These are phyloP conservation scores for Typhlichthys eigenmanni DNA, from an alignment of 2,797 vertebrate species.

Conservation along the genomic window DNA sequence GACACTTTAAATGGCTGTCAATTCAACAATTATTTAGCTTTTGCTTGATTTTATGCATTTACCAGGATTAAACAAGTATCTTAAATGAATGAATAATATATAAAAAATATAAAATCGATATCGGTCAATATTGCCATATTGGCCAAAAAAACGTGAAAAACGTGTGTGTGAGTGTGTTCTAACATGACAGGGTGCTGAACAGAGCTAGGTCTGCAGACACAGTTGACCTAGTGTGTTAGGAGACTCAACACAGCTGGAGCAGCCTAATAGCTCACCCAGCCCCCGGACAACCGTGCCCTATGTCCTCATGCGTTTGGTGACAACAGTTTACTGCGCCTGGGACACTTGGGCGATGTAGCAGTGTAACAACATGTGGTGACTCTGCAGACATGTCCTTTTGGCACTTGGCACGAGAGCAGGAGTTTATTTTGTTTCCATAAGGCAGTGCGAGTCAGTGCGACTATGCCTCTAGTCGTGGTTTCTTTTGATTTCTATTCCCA, in stretches of 20 bases:
- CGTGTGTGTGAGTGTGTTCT: slow-evolving; percentile 19
- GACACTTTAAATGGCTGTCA: too few relatives aligned
- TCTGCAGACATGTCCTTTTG: slow-evolving; percentile 37
- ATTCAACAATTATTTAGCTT: too few relatives aligned
- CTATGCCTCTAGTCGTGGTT: too few relatives aligned
- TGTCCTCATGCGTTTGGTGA: slow-evolving; percentile 38
- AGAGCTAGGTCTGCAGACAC: slow-evolving; percentile 21
- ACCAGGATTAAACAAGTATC: too few relatives aligned
- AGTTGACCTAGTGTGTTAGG: slow-evolving; percentile 60
- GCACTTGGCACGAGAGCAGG: background rate
- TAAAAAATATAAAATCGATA: too few relatives aligned
- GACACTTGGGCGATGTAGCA: slow-evolving; percentile 30
- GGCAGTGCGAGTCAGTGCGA: too few relatives aligned
- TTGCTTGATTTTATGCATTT: too few relatives aligned
- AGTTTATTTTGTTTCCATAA: too few relatives aligned
- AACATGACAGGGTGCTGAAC: slow-evolving; percentile 19
- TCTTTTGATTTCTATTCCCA: too few relatives aligned
- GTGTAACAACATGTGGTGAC: slow-evolving; percentile 45
- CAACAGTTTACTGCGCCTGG: slow-evolving; percentile 33
- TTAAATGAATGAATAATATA: background rate
- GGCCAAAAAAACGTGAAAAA: background rate
- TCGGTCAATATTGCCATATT: background rate
- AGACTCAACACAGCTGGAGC: slow-evolving; percentile 60
- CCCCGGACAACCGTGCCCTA: slow-evolving; percentile 39
- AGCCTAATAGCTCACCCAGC: slow-evolving; percentile 37